These are phyloP conservation scores for Spisula solida DNA, from an alignment of 2,888 invertebrate species.

Conservation along the genomic window DNA sequence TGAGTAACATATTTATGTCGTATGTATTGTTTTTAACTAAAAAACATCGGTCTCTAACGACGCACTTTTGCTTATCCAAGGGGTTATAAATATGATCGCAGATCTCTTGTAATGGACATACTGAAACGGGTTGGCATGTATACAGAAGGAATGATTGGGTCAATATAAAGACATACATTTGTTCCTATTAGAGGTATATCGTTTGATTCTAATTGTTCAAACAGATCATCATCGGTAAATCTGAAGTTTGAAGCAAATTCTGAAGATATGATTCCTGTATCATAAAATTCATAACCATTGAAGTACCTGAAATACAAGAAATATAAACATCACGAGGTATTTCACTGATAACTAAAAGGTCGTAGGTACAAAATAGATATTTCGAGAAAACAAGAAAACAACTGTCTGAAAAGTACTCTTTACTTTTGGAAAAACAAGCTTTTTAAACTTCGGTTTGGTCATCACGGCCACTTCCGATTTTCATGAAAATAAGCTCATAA, in stretches of 20 bases:
- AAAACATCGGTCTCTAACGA: no score
- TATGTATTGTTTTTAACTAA: no score
- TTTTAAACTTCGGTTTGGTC: no score
- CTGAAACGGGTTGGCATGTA: not conserved
- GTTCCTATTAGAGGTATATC: not conserved
- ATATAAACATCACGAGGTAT: not conserved
- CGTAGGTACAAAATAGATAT: no score
- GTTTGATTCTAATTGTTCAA: not conserved
- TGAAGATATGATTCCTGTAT: slow-evolving; percentile 5
- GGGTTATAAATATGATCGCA: not conserved
- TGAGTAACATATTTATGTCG: no score
- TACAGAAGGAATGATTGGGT: not conserved
- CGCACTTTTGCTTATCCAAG: not conserved
- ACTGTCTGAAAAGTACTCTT: no score
- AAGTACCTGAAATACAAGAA: slow-evolving; percentile 19
- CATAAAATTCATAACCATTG: slow-evolving; percentile 18
- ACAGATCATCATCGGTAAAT: not conserved
- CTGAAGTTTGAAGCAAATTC: not conserved
- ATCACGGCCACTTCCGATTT: no score
- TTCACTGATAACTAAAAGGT: not conserved
- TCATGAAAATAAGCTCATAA: no score
- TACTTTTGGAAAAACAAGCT: no score
- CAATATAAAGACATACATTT: not conserved
- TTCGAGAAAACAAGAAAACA: no score
- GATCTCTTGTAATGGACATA: not conserved